Evolutionary conservation across 2,113 vertebrate genomes (phyloP), one percentile per base, ranked within the genome.

Genomic region (Podiceps cristatus): DNA sequence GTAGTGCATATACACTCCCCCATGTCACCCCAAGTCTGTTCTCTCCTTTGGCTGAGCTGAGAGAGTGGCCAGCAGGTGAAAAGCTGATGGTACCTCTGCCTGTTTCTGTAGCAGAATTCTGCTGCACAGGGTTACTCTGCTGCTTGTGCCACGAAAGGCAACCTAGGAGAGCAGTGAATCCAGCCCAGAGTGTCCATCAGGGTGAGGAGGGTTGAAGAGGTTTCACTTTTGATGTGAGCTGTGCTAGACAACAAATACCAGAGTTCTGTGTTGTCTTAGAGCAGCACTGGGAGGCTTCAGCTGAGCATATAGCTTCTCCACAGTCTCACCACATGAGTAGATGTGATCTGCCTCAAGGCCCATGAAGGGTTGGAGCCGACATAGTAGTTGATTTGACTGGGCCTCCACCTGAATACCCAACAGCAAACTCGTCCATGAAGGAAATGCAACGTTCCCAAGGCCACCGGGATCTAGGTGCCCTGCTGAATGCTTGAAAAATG

Each of bases 21-120:
- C 4, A 0, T 5, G 27, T 58, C 60, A 60, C 22, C 9, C 37
- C 50, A 2, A 28, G 14, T 45, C n/a, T 5, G 0, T 83, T 56
- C 20, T 29, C 13, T 80, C 72, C 33, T 83, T 47, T 69, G 63
- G 11, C 23, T n/a, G 40, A 60, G 19, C 14, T 68, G 40, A 33
- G 33, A 40, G 28, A 55, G 19, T 29, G 29, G 16, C 2, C 37
- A 66, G n/a, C 15, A 56, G 42, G 25, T 78, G 5, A 24, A 78
- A 85, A 88, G 42, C 35, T 69, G 35, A 37, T 28, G 4, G n/a
- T 44, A 37, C 24, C 10, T 63, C 37, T 85, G 37, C 40, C 47
- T 13, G 18, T 64, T 88, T 22, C 27, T 13, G 13, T 6, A 49
- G 73, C 63, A 62, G 52, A 58, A 9, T 45, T 64, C 40, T 35